phyloP scores from a whole-genome alignment of 2,888 invertebrate species.

The Caprella mutica region DNA sequence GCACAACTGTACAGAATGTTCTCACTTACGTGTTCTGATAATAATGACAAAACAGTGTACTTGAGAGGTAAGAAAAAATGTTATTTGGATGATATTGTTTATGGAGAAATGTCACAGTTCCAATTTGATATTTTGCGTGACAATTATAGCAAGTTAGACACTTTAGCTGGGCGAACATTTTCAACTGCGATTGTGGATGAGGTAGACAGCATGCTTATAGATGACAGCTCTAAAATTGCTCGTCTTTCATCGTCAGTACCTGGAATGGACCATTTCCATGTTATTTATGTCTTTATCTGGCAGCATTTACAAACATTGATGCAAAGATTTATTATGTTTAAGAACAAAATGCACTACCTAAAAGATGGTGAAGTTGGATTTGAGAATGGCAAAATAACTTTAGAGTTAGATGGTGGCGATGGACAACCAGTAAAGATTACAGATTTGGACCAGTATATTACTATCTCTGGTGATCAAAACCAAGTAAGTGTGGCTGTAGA shows the following conservation, averaged over 20 bases:
- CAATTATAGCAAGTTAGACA: conserved; percentile 1
- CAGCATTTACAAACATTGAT: background rate
- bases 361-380: background rate
- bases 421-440: background rate
- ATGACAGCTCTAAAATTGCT: conserved; percentile 1
- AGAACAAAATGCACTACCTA: background rate
- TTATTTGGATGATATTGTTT: background rate
- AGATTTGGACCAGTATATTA: background rate
- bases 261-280: background rate
- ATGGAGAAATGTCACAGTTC: conserved; percentile 1
- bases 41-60: background rate
- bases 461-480: background rate
- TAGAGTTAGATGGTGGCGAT: background rate
- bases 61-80: background rate
- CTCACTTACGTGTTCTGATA: background rate
- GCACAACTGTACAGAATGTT: background rate
- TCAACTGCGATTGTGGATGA: background rate
- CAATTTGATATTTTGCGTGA: no score
- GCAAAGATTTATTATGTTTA: background rate
- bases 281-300: background rate
- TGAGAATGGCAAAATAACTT: conserved; percentile 1
- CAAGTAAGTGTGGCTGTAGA: background rate
- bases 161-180: background rate
- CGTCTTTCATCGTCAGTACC: background rate
- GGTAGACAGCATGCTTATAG: background rate